Evolutionary conservation across 2,797 vertebrate genomes (phyloP).

Genomic region (Loriculus beryllinus): DNA sequence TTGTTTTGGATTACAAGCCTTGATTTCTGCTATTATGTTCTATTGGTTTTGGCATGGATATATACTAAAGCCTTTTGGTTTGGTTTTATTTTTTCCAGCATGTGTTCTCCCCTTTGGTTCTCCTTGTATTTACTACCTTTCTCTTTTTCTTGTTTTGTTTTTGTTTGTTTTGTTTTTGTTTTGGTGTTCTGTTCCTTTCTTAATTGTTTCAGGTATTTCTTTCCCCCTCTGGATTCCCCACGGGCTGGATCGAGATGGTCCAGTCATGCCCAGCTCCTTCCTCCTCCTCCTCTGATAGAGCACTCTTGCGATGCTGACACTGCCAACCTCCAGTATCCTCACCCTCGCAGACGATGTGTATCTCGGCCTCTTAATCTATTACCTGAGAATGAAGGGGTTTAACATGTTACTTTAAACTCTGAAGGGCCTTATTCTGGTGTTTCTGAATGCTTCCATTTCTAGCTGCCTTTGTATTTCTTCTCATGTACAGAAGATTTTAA

Average conservation of each 20-base stretch:
- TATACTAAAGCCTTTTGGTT: conserved; percentile 72
- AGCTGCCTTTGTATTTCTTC: conserved; percentile 59
- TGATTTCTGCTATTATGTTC: conserved; percentile 74
- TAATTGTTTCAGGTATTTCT: conserved; percentile 93
- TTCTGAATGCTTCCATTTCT: conserved; percentile 70
- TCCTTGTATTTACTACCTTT: conserved; percentile 79
- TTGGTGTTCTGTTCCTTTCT: conserved; percentile 78
- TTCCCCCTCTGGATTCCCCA: conserved; percentile 91
- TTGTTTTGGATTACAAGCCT: conserved; percentile 70
- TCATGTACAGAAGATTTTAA: conserved; percentile 29
- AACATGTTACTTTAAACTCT: conserved; percentile 47
- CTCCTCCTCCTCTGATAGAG: conserved; percentile 88
- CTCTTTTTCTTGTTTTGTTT: conserved; percentile 72
- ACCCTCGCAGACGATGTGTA: conserved; percentile 78
- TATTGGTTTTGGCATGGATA: conserved; percentile 76
- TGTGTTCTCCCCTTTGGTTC: conserved; percentile 78
- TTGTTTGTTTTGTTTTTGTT: conserved; percentile 62
- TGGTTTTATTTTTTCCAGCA: conserved; percentile 68
- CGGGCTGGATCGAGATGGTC: conserved; percentile 86
- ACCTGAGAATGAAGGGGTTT: conserved; percentile 81
- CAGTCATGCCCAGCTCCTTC: conserved; percentile 90
- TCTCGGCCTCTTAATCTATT: conserved; percentile 79
- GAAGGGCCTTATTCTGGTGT: conserved; percentile 68
- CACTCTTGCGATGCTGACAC: conserved; percentile 86
- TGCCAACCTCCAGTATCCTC: conserved; percentile 78